Base-by-base conservation (phyloP, 2,888 invertebrate genomes). In the Nebria salina region DNA sequence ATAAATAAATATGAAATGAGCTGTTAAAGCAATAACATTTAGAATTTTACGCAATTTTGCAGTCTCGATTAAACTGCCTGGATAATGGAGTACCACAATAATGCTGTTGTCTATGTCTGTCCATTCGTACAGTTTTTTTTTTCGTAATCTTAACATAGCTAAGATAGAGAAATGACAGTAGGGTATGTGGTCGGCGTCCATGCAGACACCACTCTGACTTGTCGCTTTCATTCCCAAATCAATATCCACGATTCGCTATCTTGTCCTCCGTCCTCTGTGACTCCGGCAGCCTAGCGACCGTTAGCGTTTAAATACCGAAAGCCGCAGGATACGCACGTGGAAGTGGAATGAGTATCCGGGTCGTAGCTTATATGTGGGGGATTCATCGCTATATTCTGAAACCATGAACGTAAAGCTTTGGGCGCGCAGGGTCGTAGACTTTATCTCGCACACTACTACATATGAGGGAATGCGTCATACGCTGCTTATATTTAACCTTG, bases 171-270 rank as follows among this genome's bases (percentile, higher is more conserved):
- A 54, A 54, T 54, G 54, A 4, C 8, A 11, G 54, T 7, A 54
- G 54, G 54, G 7, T 54, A 54, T 5, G 13, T 54, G 54, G 54
- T 54, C 54, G 54, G 54, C 7, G 54, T 54, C 54, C 54, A 7
- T 54, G 54, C 54, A 34, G 20, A 34, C 34, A 8, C 54, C 8
- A 8, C 54, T 2, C 13, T 13, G 54, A 8, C 54, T 54, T 8
- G 54, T 54, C 13, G 54, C 54, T 54, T 54, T 54, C 54, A 54
- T 54, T 54, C 54, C 54, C 54, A 13, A 54, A 54, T 54, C 54
- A 54, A 54, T 54, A 54, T 54, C 54, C 54, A 54, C 54, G 54
- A 54, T 54, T 54, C 54, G 54, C 54, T 54, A 54, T 54, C 54
- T 54, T 54, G 54, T 54, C 54, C 54, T 54, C 54, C 54, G 54